Conservation (phyloP, 2,797 vertebrate species). For the Aulostomus chinensis region DNA sequence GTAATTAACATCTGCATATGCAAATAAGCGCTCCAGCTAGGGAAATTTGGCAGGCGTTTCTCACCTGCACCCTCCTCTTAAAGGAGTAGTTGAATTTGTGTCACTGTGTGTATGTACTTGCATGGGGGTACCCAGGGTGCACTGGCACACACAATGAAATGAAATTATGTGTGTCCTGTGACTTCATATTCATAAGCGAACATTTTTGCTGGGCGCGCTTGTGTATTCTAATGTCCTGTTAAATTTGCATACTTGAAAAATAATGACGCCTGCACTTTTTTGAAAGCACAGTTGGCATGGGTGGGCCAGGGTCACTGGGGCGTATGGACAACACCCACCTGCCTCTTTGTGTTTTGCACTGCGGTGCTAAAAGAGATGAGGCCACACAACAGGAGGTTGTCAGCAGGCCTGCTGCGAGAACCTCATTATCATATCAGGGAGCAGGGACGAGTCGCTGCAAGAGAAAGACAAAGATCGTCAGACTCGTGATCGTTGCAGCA, state of each 20-base stretch:
- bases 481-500: constrained; percentile 4
- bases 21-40: constrained; percentile 62
- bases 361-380: constrained; percentile 50
- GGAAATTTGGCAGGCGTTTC: constrained; percentile 65
- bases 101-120: constrained; percentile 22
- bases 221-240: constrained; percentile 45
- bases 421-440: constrained; percentile 58
- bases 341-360: constrained; percentile 58
- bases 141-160: constrained; percentile 12
- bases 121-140: constrained; percentile 5
- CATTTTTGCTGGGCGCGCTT: constrained; percentile 21
- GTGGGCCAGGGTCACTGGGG: constrained; percentile 34
- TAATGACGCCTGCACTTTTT: constrained; percentile 47
- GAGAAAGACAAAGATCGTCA: constrained; percentile 21
- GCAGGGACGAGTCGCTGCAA: constrained; percentile 16
- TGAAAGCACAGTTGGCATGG: constrained; percentile 45
- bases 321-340: constrained; percentile 32
- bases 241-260: constrained; percentile 45
- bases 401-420: constrained; percentile 49
- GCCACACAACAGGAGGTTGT: constrained; percentile 54
- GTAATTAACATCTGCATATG: constrained; percentile 83
- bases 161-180: constrained; percentile 32
- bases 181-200: constrained; percentile 46
- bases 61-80: constrained; percentile 68
- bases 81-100: constrained; percentile 20